Evolutionary conservation across 2,797 vertebrate species (phyloP), one percentile per base, ranked within the genome.

Genomic region (Rhinophrynus dorsalis): DNA sequence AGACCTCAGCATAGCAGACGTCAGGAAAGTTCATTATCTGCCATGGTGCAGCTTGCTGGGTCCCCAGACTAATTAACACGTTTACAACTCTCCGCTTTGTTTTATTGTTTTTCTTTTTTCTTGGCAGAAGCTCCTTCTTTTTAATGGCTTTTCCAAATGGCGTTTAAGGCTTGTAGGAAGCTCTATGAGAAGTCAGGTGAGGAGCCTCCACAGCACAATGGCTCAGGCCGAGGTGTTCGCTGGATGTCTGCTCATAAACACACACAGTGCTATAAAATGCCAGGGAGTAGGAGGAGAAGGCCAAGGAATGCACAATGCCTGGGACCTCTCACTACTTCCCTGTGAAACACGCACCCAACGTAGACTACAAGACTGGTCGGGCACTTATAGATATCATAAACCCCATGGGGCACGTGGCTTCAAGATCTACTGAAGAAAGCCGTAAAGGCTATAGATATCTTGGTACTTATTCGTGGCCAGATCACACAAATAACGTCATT

Each of bases 71-170:
- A 73, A 73, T 73, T 73, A 73, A 73, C 54, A 73, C 69, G 21
- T 73, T 73, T 65, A 73, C 69, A 73, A 66, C 44, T 59, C 37
- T 3, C 55, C 42, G 69, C 69, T 73, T 72, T 72, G 68, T 72
- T 73, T 66, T 65, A 73, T 66, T 59, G 44, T 59, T 64, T 50
- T 51, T 7, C 15, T 52, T n/a, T n/a, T n/a, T 23, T 42, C 55
- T 60, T 73, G 69, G 69, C 69, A 73, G 69, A 73, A 73, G 61
- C 37, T 32, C 33, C 1, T 24, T 40, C 33, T 45, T 59, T 13
- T 54, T 58, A 73, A 66, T 65, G 69, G 61, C 59, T 59, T 73
- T 65, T 58, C 44, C 61, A 59, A 66, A 73, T 33, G 61, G 44
- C 35, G 33, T 18, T 15, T 23, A 50, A 52, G 50, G 59, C 68